Conservation (phyloP, 2,113 vertebrate species). For the Ceratotherium simum region DNA sequence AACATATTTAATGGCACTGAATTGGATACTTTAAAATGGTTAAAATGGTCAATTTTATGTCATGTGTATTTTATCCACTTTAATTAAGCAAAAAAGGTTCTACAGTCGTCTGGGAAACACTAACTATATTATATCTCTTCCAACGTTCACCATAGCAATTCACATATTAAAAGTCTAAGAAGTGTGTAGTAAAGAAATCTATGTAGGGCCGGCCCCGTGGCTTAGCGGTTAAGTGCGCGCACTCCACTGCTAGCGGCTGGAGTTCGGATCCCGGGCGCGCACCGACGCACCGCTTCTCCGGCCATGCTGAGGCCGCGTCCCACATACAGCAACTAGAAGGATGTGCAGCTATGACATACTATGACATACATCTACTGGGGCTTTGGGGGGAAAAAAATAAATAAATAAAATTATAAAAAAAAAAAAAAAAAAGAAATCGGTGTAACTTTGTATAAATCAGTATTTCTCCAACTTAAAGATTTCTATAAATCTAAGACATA, state of each 20-base stretch:
- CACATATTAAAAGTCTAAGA: neutral
- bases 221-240: too few species aligned
- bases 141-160: neutral
- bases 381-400: too few species aligned
- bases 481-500: neutral
- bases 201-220: too few species aligned
- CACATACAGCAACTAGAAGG: too few species aligned
- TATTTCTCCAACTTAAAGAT: neutral
- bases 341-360: too few species aligned
- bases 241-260: too few species aligned
- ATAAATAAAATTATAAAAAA: too few species aligned
- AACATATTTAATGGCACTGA: neutral
- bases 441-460: neutral
- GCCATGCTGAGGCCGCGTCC: too few species aligned
- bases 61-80: neutral
- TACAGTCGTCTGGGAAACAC: neutral
- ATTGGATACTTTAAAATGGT: neutral
- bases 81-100: neutral
- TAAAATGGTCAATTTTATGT: neutral
- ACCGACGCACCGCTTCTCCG: too few species aligned
- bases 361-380: too few species aligned
- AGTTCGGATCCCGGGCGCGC: too few species aligned
- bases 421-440: conserved; percentile 30
- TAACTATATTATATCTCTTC: neutral
- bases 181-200: neutral